phyloP scores from a whole-genome alignment of 2,113 vertebrate genomes.

The Aegotheles bennettii region DNA sequence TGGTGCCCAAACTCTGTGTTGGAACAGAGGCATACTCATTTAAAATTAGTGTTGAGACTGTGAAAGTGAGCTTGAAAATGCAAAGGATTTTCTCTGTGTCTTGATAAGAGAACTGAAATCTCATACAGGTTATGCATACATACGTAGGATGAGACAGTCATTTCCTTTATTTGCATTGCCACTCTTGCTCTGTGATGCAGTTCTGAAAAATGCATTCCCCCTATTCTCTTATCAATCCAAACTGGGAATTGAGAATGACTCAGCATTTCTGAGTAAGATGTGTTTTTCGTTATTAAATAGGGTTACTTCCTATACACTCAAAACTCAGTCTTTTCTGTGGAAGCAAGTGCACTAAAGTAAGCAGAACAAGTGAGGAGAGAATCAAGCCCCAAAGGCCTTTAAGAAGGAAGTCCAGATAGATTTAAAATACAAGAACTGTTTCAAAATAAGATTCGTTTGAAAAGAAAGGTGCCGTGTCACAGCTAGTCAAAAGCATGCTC shows the following conservation, averaged over 20 bases:
- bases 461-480: slow-evolving; percentile 13
- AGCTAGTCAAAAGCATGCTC: slow-evolving; percentile 3
- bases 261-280: neutral
- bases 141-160: neutral
- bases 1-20: neutral
- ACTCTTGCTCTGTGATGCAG: neutral
- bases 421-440: neutral
- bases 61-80: neutral
- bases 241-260: neutral
- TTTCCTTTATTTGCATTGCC: neutral
- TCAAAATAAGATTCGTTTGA: neutral
- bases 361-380: neutral
- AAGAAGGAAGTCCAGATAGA: neutral
- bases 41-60: neutral
- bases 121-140: neutral
- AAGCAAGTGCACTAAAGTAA: neutral
- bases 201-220: neutral
- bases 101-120: neutral
- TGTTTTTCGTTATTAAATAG: neutral
- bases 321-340: neutral
- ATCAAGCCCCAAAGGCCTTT: neutral
- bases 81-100: neutral
- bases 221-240: neutral
- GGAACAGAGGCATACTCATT: neutral
- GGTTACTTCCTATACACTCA: neutral